These are phyloP conservation scores for Gila robusta DNA, from an alignment of 2,797 vertebrate species.

Conservation along the genomic window DNA sequence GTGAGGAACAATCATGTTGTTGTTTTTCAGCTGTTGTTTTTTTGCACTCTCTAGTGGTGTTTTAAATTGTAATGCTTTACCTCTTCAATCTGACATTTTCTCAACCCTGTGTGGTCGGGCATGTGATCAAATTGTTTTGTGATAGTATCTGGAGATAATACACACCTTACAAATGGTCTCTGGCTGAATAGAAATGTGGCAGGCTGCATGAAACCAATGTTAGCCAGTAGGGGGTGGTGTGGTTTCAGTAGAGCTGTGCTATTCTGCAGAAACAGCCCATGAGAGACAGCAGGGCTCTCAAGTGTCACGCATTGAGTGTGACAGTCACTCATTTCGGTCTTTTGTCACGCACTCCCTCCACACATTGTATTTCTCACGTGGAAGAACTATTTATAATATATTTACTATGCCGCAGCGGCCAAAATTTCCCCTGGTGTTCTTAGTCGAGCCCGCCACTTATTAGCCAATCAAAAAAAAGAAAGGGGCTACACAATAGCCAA, in stretches of 20 bases:
- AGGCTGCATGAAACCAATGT: background rate
- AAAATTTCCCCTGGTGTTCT: no score
- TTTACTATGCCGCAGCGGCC: no score
- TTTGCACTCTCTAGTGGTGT: background rate
- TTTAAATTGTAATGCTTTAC: constrained; percentile 15
- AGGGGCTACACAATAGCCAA: no score
- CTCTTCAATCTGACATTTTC: background rate
- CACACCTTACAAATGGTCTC: constrained; percentile 15
- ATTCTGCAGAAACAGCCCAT: background rate
- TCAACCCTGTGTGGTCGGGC: background rate
- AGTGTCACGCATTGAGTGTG: no score
- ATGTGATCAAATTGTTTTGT: constrained; percentile 14
- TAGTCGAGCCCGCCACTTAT: no score
- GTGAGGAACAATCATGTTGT: background rate
- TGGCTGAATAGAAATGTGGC: background rate
- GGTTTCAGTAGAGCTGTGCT: constrained; percentile 12
- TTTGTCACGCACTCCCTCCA: no score
- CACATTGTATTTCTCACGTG: no score
- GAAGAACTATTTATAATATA: no score
- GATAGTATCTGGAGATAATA: constrained; percentile 1
- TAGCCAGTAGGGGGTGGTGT: constrained; percentile 45
- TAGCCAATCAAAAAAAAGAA: no score
- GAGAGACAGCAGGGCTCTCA: background rate
- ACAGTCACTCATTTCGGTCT: no score
- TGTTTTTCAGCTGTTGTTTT: background rate